These are phyloP conservation scores for Bhutanitis thaidina DNA, from an alignment of 2,888 invertebrate genomes.

Conservation along the genomic window DNA sequence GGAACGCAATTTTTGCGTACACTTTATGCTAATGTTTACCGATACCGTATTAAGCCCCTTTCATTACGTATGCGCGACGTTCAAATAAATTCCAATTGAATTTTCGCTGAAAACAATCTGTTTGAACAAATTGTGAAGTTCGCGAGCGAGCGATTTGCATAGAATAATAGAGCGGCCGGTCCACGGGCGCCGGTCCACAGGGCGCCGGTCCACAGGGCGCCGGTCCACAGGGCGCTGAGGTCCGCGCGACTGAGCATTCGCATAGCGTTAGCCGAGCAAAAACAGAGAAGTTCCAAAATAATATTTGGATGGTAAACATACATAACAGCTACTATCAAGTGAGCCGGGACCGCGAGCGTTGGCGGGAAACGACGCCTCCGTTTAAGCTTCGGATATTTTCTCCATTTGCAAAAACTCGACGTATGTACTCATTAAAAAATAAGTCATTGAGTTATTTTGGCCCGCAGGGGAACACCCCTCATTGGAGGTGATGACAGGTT, in stretches of 20 bases:
- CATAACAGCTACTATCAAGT: neutral
- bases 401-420: too few relatives aligned
- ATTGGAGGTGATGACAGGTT: too few relatives aligned
- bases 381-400: too few relatives aligned
- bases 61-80: constrained; percentile 45
- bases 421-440: too few relatives aligned
- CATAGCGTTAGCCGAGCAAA: constrained; percentile 1
- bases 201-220: neutral
- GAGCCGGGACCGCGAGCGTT: neutral
- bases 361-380: neutral
- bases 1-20: constrained; percentile 53
- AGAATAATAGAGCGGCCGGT: constrained; percentile 41
- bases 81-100: constrained; percentile 43
- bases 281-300: constrained; percentile 1
- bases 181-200: neutral
- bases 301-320: constrained; percentile 9
- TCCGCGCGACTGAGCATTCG: neutral
- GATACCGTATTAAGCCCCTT: constrained; percentile 49
- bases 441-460: too few relatives aligned
- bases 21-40: constrained; percentile 64
- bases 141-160: constrained; percentile 44
- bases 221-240: neutral
- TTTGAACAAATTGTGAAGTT: constrained; percentile 59
- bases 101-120: constrained; percentile 61
- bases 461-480: too few relatives aligned